Percentiles rank a stretch among this genome's conserved stretches.
phyloP scores from a whole-genome alignment of 2,113 vertebrate species.

The Benitochromis conjunctus region DNA sequence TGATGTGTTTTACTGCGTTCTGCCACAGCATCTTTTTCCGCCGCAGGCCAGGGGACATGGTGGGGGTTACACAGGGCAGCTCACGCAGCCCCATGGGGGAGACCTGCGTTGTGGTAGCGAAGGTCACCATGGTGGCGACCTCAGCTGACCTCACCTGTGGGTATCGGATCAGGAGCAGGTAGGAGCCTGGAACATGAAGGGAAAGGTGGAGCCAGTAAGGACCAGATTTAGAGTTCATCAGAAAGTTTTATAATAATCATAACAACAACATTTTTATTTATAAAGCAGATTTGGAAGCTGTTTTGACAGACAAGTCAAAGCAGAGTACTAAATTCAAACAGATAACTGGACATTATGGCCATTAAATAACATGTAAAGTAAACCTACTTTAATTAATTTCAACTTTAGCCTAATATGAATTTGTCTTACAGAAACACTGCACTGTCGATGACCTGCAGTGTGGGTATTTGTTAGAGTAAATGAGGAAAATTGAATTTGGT shows the following conservation, averaged over 20 bases:
- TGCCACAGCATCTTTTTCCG: constrained; percentile 74
- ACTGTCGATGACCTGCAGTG: neutral
- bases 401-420: neutral
- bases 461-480: neutral
- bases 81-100: constrained; percentile 39
- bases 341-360: neutral
- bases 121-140: constrained; percentile 61
- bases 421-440: neutral
- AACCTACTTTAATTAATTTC: neutral
- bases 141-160: constrained; percentile 3
- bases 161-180: constrained; percentile 23
- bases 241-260: neutral
- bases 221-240: neutral
- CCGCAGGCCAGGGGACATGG: constrained; percentile 60
- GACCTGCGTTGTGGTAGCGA: constrained; percentile 39
- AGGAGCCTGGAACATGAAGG: neutral
- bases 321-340: neutral
- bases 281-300: neutral
- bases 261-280: neutral
- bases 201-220: neutral
- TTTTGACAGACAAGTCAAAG: neutral
- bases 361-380: neutral
- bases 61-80: constrained; percentile 11
- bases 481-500: neutral
- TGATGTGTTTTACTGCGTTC: constrained; percentile 73